phyloP scores from a whole-genome alignment of 2,797 vertebrate species.

The Limosa lapponica region DNA sequence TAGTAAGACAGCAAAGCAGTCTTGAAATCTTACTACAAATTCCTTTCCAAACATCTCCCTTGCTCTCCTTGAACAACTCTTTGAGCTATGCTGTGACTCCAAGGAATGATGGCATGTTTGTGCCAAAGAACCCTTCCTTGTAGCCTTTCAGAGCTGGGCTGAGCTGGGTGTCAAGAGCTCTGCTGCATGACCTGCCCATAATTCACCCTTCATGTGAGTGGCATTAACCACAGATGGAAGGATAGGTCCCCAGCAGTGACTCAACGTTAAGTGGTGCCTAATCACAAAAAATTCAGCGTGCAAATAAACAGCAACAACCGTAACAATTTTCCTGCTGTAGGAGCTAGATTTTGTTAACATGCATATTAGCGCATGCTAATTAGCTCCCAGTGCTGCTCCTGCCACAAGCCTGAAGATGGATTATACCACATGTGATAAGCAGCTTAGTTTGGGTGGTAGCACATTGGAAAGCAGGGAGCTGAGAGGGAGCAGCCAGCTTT shows the following conservation, averaged over 20 bases:
- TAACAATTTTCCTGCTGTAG: background rate
- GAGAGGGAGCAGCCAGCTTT: background rate
- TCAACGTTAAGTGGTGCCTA: accelerated
- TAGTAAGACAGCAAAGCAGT: background rate
- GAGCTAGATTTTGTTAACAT: background rate
- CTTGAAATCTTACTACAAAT: background rate
- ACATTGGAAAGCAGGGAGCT: background rate
- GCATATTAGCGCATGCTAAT: background rate
- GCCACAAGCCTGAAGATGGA: background rate
- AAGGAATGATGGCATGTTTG: accelerated
- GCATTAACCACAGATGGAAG: background rate
- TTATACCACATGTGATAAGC: background rate
- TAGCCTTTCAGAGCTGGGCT: background rate
- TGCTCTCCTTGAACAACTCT: background rate
- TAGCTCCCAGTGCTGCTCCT: background rate
- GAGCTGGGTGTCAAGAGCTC: background rate
- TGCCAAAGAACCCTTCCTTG: background rate
- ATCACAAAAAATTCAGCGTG: background rate
- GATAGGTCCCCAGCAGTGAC: background rate
- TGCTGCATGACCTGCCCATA: background rate
- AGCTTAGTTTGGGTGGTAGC: background rate
- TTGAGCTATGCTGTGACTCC: background rate
- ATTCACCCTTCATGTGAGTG: accelerated
- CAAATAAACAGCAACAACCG: background rate
- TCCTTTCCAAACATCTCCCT: background rate